Base-by-base conservation (phyloP, 2,113 vertebrate species). In the Geococcyx californianus region DNA sequence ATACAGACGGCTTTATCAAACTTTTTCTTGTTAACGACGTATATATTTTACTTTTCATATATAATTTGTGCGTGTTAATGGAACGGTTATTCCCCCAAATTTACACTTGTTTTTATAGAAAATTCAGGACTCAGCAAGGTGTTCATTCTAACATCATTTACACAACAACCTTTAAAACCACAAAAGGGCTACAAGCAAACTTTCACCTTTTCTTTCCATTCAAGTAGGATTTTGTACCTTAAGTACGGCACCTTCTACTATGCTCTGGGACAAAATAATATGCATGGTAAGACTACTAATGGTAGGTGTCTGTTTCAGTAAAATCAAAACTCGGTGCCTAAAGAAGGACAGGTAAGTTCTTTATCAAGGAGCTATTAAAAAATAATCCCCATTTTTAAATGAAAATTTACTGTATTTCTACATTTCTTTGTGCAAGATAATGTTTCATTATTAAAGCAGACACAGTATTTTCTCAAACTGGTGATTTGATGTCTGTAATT, bases 61-160 rank as follows among this genome's bases (percentile, higher is more conserved):
- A 62, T 3, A 11, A 72, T 40, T 64, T 0, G 0, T 38, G 31
- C 40, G 9, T 47, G 10, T 42, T 63, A 47, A 44, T 5, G 24
- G 16, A 28, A 47, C 84, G 90, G n/a, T 33, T 63, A 60, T 40
- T 83, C 67, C 33, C 4, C 13, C 52, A 52, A 38, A 72, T 64
- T 72, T 28, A 79, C 5, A 10, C 64, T 67, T 55, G 13, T 31
- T 91, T 84, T 85, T 64, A 56, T 82, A 87, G 64, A 60, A 84
- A 80, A 52, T 47, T 68, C 59, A 31, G 26, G 11, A 42, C 18
- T 60, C 19, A 13, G 25, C 59, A 58, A 76, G 0, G 2, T 51
- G 17, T 60, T 90, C 40, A 45, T 74, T 23, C 17, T 59, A 66
- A 77, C n/a, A 47, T 7, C 4, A 51, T 34, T 78, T 31, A 63